phyloP scores from a whole-genome alignment of 92 coral and sea anemone genomes.

The Siderastrea siderea region DNA sequence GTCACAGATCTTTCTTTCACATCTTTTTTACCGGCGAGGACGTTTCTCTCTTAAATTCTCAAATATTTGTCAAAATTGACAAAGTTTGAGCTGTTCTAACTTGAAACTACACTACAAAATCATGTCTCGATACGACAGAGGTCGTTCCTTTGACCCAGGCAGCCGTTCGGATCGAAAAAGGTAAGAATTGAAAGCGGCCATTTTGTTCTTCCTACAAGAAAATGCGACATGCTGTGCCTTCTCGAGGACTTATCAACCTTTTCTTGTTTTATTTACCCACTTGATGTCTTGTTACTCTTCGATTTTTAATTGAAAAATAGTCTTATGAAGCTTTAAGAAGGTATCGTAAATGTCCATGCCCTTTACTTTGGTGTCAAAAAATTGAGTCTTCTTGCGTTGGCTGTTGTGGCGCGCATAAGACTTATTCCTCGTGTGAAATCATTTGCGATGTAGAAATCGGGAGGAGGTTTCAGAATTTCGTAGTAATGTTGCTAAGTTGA shows the following conservation, averaged over 20 bases:
- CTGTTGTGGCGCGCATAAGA: too few species aligned
- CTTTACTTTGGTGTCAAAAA: not conserved
- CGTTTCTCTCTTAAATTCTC: too few species aligned
- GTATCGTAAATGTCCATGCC: not conserved
- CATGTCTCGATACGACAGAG: constrained; percentile 97
- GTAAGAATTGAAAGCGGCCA: constrained; percentile 55
- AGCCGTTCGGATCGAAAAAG: constrained; percentile 99
- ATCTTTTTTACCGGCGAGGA: constrained; percentile 29
- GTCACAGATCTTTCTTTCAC: not conserved
- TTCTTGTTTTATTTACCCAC: not conserved
- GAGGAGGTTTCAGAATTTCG: not conserved
- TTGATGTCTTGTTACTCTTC: not conserved
- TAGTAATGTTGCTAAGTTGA: not conserved
- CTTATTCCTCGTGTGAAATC: too few species aligned
- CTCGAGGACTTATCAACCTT: not conserved
- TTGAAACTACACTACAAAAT: constrained; percentile 14
- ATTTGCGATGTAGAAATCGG: too few species aligned
- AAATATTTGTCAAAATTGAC: not conserved
- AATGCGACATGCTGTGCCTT: not conserved
- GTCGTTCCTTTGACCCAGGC: constrained; percentile 94
- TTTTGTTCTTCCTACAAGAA: not conserved
- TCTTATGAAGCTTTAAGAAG: not conserved
- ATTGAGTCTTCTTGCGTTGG: not conserved
- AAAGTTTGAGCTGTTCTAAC: not conserved
- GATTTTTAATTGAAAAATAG: not conserved